Evolutionary conservation across 1,140 invertebrate species (phyloP), one percentile per base, ranked within the genome.

Genomic region (Forficula auricularia): DNA sequence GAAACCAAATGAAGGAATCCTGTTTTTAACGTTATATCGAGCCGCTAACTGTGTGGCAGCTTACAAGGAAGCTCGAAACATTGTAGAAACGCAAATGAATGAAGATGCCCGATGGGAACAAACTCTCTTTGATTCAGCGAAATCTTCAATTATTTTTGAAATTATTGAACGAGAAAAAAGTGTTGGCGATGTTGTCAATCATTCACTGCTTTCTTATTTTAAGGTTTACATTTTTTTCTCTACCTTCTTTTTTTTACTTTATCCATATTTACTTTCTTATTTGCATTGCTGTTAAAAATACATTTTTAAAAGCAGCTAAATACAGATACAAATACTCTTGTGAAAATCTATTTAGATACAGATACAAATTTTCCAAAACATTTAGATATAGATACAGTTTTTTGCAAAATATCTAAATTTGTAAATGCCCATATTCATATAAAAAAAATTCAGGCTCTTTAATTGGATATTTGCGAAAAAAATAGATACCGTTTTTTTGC

Each of bases 71-170:
- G 71, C 81, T 3, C 73, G 73, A 54, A 60, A 66, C 6, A 83
- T 89, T 48, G 59, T 86, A 51, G 80, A 83, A 62, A 66, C 68
- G 16, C 77, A 79, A 56, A 53, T 88, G 19, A 58, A 59, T 2
- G 69, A 65, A 1, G 62, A 67, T 20, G 57, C 58, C 3, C 61
- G 68, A 30, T 83, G 85, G 70, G 77, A 84, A 35, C 62, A 68
- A 18, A 70, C 77, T 36, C 60, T 89, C 30, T 73, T 89, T 43
- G 80, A 82, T 50, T 81, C 83, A 0, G 85, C 84, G 0, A 82
- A 77, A 54, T 83, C 82, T 52, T 87, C 84, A 9, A 59, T 87
- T 2, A 74, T 90, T 34, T 91, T 80, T 61, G 78, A 89, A 56
- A 72, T 87, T 7, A 82, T 91, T 43, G 73, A 80, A 46, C 62